Conservation (phyloP, 2,888 invertebrate species). For the Ochropleura plecta region DNA sequence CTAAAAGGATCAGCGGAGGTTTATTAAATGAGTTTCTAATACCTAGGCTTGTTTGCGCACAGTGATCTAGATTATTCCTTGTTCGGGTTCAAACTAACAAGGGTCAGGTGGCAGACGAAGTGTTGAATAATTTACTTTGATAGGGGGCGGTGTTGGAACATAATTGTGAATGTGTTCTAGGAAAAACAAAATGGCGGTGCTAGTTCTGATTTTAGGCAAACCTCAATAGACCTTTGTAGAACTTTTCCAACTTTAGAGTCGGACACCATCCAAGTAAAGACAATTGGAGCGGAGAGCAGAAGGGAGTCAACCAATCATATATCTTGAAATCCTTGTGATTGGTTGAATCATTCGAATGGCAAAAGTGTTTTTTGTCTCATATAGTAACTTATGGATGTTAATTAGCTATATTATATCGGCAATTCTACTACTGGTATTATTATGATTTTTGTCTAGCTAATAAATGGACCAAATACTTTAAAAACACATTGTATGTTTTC, state of each 20-base stretch:
- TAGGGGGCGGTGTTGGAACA: background rate
- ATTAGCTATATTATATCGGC: background rate
- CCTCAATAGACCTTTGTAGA: background rate
- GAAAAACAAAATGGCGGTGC: background rate
- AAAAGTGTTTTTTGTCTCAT: background rate
- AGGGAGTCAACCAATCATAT: too few relatives aligned
- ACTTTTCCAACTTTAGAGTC: background rate
- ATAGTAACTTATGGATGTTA: background rate
- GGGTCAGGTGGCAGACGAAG: background rate
- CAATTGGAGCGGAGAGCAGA: too few relatives aligned
- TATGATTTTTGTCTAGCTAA: background rate
- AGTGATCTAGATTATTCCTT: conserved; percentile 35
- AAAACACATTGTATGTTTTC: too few relatives aligned
- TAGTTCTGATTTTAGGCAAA: background rate
- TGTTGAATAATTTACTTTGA: conserved; percentile 1
- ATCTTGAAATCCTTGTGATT: too few relatives aligned
- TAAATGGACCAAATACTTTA: background rate
- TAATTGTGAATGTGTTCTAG: background rate
- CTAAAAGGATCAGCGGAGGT: conserved; percentile 37
- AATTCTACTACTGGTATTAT: background rate
- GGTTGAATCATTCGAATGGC: too few relatives aligned
- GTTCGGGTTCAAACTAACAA: conserved; percentile 5
- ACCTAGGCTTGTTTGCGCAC: conserved; percentile 40
- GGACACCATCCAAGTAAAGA: too few relatives aligned
- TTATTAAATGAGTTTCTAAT: conserved; percentile 57